A percentile compares a stretch with the other conserved stretches of the same genome.
phyloP scores from a whole-genome alignment of 2,797 vertebrate genomes.

The Pterois miles region DNA sequence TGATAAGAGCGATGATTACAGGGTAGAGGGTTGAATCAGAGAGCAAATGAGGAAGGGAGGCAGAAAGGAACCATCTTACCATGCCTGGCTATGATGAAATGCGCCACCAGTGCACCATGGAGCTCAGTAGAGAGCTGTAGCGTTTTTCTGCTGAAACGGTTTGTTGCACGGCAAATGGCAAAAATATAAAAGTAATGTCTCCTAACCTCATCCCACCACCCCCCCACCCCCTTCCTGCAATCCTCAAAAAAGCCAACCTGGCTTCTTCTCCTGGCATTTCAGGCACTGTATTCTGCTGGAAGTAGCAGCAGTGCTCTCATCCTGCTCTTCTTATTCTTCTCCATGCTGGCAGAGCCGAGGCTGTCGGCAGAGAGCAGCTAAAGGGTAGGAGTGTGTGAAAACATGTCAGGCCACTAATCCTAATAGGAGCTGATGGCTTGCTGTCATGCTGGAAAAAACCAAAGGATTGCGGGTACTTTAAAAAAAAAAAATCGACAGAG shows the following conservation, averaged over 20 bases:
- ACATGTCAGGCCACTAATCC: constrained; percentile 80
- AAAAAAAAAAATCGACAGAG: constrained; percentile 31
- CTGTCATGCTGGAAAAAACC: constrained; percentile 76
- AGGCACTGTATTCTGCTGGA: not conserved
- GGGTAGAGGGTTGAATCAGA: constrained; percentile 24
- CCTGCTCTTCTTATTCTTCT: constrained; percentile 30
- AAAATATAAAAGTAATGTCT: constrained; percentile 39
- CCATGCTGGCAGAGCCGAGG: constrained; percentile 47
- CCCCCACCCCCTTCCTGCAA: not conserved
- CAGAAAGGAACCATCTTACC: constrained; percentile 32
- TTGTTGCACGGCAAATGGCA: constrained; percentile 59
- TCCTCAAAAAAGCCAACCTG: constrained; percentile 34
- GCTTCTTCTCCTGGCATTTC: constrained; percentile 36
- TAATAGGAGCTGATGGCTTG: constrained; percentile 80
- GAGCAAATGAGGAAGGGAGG: constrained; percentile 11
- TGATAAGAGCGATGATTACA: constrained; percentile 42
- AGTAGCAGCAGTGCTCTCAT: constrained; percentile 3
- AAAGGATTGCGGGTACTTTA: constrained; percentile 73
- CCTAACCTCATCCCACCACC: not conserved
- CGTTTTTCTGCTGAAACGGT: constrained; percentile 20
- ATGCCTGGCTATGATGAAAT: constrained; percentile 44
- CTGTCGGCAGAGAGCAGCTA: constrained; percentile 62
- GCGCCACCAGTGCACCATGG: constrained; percentile 35
- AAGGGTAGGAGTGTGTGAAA: constrained; percentile 76
- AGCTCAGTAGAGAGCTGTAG: constrained; percentile 31